Conservation (phyloP, 2,113 vertebrate genomes). For the Isurus oxyrinchus region DNA sequence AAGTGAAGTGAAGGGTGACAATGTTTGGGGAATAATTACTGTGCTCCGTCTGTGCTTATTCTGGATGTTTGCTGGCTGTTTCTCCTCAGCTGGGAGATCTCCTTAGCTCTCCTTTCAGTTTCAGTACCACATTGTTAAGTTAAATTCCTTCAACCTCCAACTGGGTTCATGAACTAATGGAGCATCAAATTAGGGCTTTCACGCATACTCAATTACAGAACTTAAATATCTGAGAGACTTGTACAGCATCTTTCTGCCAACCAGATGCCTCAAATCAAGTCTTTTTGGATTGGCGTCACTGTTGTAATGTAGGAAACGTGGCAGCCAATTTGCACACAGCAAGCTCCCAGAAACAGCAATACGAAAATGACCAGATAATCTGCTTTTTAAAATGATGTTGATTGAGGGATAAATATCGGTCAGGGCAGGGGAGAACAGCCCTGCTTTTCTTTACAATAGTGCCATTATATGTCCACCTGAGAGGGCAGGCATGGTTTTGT, state of each 20-base stretch:
- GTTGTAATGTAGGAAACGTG: neutral
- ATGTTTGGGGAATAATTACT: neutral
- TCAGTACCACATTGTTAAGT: too few species aligned
- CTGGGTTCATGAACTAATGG: neutral
- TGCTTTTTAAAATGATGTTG: too few species aligned
- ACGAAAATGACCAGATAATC: neutral
- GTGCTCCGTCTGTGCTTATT: neutral
- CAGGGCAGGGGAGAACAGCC: neutral
- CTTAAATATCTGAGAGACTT: neutral
- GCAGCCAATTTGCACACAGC: neutral
- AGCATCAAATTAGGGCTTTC: neutral
- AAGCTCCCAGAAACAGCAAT: neutral
- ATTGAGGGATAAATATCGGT: neutral
- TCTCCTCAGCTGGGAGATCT: neutral
- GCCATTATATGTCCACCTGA: neutral
- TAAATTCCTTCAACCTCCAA: neutral
- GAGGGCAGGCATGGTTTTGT: too few species aligned
- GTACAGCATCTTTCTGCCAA: too few species aligned
- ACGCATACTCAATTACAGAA: neutral
- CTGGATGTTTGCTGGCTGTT: neutral
- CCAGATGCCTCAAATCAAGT: neutral
- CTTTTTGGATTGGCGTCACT: neutral
- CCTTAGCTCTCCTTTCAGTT: neutral
- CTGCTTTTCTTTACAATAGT: neutral
- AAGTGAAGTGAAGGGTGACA: neutral